Conservation (phyloP, 2,113 vertebrate species). For the Anas platyrhynchos region DNA sequence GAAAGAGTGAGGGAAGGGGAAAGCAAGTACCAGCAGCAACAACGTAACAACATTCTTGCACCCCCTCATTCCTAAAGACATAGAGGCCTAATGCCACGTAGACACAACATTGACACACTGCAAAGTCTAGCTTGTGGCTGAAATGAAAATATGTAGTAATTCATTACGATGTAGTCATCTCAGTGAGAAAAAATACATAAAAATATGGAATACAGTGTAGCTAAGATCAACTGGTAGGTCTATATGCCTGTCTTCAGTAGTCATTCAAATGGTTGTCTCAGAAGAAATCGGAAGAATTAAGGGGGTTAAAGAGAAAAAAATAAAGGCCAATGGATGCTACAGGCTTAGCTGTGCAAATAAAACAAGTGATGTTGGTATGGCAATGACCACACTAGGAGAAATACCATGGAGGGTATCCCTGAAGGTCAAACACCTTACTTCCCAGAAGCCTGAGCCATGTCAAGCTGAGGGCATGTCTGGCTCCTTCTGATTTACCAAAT, state of each 20-base stretch:
- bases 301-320: neutral
- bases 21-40: neutral
- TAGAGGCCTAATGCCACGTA: neutral
- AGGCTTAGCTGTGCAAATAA: neutral
- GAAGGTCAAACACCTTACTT: neutral
- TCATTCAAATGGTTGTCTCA: neutral
- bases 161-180: neutral
- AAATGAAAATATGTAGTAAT: neutral
- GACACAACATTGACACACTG: neutral
- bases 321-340: neutral
- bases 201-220: neutral
- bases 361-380: neutral
- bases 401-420: neutral
- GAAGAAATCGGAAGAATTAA: neutral
- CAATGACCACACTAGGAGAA: neutral
- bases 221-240: neutral
- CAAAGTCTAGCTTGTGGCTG: neutral
- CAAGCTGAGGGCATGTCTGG: fast-evolving
- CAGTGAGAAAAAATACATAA: neutral
- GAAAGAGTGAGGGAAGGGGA: neutral
- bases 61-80: neutral
- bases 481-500: neutral
- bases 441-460: neutral
- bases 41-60: neutral
- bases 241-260: neutral